Evolutionary conservation across 2,797 vertebrate species (phyloP).

Genomic region (Melanotaenia nigrans): DNA sequence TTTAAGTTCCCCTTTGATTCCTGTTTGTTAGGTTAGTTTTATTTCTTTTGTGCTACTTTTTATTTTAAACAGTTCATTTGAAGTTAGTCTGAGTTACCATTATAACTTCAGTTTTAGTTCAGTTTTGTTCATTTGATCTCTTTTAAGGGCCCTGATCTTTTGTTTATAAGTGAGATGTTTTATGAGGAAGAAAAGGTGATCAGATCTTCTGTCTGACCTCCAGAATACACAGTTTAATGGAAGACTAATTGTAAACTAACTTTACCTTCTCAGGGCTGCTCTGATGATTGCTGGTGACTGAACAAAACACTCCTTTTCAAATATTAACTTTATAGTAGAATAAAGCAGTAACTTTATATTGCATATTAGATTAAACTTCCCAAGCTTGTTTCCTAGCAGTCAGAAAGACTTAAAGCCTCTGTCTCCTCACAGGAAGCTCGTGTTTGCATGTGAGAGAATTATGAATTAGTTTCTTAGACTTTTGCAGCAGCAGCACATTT

Average conservation of each 20-base stretch:
- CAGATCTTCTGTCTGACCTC: not conserved
- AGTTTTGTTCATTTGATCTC: no score
- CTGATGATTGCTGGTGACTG: not conserved
- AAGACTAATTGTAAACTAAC: not conserved
- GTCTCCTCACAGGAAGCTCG: constrained; percentile 25
- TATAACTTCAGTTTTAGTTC: no score
- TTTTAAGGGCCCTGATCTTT: no score
- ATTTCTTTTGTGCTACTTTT: no score
- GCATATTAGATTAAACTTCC: constrained; percentile 1
- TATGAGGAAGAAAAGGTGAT: not conserved
- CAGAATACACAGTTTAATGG: not conserved
- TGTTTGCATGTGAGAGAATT: constrained; percentile 28
- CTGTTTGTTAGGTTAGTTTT: no score
- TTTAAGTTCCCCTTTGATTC: no score
- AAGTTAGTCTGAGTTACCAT: no score
- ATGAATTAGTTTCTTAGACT: constrained; percentile 12
- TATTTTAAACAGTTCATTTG: no score
- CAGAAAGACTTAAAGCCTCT: constrained; percentile 7
- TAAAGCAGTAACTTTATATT: not conserved
- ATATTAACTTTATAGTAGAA: not conserved
- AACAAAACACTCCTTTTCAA: not conserved
- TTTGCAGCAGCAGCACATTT: constrained; percentile 13
- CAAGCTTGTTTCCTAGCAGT: constrained; percentile 10
- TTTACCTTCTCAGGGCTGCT: not conserved
- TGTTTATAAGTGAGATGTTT: not conserved